Conservation (phyloP, 1,140 invertebrate genomes). For the Drosophila gunungcola region DNA sequence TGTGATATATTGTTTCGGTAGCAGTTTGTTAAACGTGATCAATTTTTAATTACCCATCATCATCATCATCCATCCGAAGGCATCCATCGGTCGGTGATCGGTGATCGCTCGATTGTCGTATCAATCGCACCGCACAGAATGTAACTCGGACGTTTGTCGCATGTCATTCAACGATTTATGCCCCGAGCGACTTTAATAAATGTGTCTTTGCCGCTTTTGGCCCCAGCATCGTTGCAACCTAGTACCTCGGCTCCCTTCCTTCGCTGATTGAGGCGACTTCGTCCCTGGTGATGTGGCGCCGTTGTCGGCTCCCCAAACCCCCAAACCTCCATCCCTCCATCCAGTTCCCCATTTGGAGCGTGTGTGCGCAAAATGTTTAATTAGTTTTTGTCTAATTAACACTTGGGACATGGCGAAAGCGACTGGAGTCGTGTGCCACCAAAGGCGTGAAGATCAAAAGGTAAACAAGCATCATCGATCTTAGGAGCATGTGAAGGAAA, state of each 20-base stretch:
- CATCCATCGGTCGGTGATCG: conserved; percentile 41
- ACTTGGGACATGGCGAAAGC: conserved; percentile 61
- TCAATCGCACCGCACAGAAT: conserved; percentile 78
- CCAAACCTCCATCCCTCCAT: neutral
- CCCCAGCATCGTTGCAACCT: conserved; percentile 5
- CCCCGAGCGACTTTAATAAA: conserved; percentile 75
- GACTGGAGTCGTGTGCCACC: conserved; percentile 68
- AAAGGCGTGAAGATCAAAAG: conserved; percentile 75
- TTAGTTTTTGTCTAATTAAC: conserved; percentile 81
- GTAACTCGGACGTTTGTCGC: conserved; percentile 78
- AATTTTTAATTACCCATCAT: conserved; percentile 83
- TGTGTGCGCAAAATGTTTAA: conserved; percentile 77
- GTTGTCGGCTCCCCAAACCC: conserved; percentile 15
- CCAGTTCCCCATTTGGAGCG: conserved; percentile 20
- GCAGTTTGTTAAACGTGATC: conserved; percentile 83
- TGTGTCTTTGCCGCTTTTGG: conserved; percentile 74
- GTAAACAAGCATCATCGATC: conserved; percentile 8
- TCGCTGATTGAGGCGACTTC: conserved; percentile 35
- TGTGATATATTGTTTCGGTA: conserved; percentile 83
- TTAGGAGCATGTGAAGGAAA: neutral
- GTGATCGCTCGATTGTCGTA: conserved; percentile 51
- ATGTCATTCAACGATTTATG: conserved; percentile 82
- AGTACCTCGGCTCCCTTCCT: neutral
- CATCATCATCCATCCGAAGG: conserved; percentile 38
- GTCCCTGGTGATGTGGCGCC: conserved; percentile 41